Base-by-base conservation (phyloP, 2,797 vertebrate genomes). In the Gallinago stenura region DNA sequence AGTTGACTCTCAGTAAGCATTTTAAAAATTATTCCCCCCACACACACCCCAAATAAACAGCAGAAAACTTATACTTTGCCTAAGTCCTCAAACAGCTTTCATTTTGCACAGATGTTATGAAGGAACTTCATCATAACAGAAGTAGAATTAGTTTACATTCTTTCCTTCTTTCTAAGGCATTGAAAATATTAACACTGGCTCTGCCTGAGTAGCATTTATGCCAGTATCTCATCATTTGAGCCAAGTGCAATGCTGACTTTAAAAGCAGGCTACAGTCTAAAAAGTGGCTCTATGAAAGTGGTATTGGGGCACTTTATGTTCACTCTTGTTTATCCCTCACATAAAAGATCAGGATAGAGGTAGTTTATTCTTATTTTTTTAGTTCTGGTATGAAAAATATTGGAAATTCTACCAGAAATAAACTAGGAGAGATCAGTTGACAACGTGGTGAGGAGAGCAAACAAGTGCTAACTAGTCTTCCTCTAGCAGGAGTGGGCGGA, bases 131-230 rank as follows among this genome's bases (percentile, higher is more conserved):
- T 80, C 69, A 84, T 78, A 93, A 93, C 57, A 89, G 79, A 93
- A 56, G 28, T 1, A 79, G 48, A 79, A 91, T 78, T 89, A 84
- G 57, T 87, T 93, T 94, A 87, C 61, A 88, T 82, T 81, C 37
- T 68, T 91, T 81, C 13, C 14, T 87, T 88, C 96, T 90, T 70
- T 60, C 78, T 83, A 75, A 93, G 26, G 33, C 33, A 87, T 18
- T 80, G 19, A 87, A 96, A 97, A 95, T 82, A 90, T 87, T 95
- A 96, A 86, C 82, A 50, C 57, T 94, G 87, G 72, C 80, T 93
- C 87, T 85, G 53, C 50, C 51, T 48, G 31, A 88, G 65, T 33
- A 90, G 68, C 35, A 16, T 79, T 95, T 86, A 89, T 80, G 46
- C 57, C 62, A 80, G 8, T 45, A 60, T 46, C 43, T 83, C 19